A percentile compares a stretch with the other conserved stretches of the same genome.
These are phyloP conservation scores for Loris lydekkerianus DNA, from an alignment of 2,797 vertebrate genomes.

Conservation along the genomic window DNA sequence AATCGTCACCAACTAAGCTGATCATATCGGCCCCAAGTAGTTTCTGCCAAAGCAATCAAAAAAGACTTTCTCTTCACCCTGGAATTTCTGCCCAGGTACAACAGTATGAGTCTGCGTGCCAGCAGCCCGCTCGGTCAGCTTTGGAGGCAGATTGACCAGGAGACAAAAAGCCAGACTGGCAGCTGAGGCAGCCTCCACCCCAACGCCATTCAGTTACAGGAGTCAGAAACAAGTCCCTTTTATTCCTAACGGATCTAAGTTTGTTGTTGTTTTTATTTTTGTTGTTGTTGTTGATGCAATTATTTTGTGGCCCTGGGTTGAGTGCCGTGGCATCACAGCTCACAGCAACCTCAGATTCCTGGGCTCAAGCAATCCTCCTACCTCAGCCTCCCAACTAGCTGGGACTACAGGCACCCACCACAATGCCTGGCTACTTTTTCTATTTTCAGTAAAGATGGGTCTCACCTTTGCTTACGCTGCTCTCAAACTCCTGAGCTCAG, in stretches of 20 bases:
- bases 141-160: background rate
- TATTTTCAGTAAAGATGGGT: too few relatives aligned
- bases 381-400: too few relatives aligned
- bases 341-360: too few relatives aligned
- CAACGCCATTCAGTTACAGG: background rate
- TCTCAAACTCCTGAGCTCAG: too few relatives aligned
- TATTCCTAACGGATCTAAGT: background rate
- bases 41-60: background rate
- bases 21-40: background rate
- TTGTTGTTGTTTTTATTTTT: background rate
- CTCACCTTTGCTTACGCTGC: too few relatives aligned
- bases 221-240: background rate
- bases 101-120: background rate
- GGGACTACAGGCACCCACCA: too few relatives aligned
- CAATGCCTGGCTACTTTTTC: too few relatives aligned
- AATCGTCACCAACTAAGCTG: background rate
- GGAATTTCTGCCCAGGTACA: background rate
- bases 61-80: background rate
- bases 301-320: too few relatives aligned
- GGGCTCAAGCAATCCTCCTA: too few relatives aligned
- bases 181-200: background rate
- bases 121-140: background rate
- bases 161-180: background rate
- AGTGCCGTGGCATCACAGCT: too few relatives aligned
- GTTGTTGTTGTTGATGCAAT: too few relatives aligned